Conservation (phyloP, 1,140 invertebrate genomes). For the Trachymyrmex cornetzi region DNA sequence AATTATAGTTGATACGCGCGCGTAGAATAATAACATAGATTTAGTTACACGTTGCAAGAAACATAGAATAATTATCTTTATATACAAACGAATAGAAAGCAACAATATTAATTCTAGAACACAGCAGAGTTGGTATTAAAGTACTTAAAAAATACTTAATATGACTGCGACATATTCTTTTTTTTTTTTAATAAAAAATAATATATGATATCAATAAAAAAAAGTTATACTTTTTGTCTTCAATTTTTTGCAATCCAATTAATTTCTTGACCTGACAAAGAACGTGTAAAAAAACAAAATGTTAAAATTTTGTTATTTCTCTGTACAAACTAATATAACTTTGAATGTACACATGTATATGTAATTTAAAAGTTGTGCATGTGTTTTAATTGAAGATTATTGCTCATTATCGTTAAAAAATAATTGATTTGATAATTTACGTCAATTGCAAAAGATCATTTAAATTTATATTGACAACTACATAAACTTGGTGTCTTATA, state of each 20-base stretch:
- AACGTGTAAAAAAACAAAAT: background rate
- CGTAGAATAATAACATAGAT: slow-evolving; percentile 11
- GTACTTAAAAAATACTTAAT: background rate
- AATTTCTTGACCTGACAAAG: background rate
- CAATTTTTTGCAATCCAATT: background rate
- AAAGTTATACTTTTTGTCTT: background rate
- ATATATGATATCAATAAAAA: background rate
- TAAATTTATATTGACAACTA: background rate
- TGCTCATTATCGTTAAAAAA: background rate
- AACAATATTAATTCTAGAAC: background rate
- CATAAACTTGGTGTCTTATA: slow-evolving; percentile 10
- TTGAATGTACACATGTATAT: background rate
- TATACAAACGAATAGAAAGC: background rate
- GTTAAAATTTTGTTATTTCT: background rate
- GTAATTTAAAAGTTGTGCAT: background rate
- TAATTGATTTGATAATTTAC: background rate
- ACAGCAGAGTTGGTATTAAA: background rate
- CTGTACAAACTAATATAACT: background rate
- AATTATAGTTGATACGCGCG: background rate
- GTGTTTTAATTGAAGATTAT: background rate
- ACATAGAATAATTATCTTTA: background rate
- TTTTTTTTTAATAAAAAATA: background rate
- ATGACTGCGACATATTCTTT: background rate
- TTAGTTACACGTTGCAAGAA: background rate
- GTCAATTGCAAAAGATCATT: background rate